Evolutionary conservation across 2,797 vertebrate genomes (phyloP), one percentile per base, ranked within the genome.

Genomic region (Alauda arvensis): DNA sequence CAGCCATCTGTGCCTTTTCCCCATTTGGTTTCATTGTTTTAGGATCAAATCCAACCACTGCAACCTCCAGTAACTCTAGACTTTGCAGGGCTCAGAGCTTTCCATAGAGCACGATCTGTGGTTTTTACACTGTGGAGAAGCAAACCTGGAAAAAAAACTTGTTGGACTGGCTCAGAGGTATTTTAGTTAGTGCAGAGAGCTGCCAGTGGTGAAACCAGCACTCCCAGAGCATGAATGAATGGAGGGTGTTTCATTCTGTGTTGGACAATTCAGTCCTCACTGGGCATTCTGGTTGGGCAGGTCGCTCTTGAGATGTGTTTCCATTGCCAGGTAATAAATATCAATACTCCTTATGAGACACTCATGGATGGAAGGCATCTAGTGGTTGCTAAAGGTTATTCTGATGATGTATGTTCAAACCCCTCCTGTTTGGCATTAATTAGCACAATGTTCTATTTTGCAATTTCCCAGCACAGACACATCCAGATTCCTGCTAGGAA

Each of bases 1-100:
- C 91, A 90, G 91, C 88, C 94, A 92, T 92, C 90, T 91, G 87
- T 80, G 94, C 72, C 94, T 80, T 86, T 93, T 90, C 89, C 93
- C 89, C 83, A 14, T 93, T 94, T 25, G 2, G 52, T 78, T 93
- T 95, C 84, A 92, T 92, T 95, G 89, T 92, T 95, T 94, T 94
- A 95, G 94, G 94, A 92, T 75, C 84, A 60, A 87, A 89, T 93
- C 94, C 95, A 95, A 91, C 77, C 10, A 0, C 85, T 90, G 89
- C 84, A 89, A 89, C 89, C 91, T 94, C 42, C 72, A 89, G 94
- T 93, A 94, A 94, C 87, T 92, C 76, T 77, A 95, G 72, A 92
- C 89, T 86, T 88, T 12, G 19, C 72, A 18, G 80, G 82, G 69
- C 90, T 89, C 85, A 20, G 48, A 89, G 89, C 77, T 87, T 88